Conservation (phyloP, 1,140 invertebrate genomes). For the Drepana arcuata region DNA sequence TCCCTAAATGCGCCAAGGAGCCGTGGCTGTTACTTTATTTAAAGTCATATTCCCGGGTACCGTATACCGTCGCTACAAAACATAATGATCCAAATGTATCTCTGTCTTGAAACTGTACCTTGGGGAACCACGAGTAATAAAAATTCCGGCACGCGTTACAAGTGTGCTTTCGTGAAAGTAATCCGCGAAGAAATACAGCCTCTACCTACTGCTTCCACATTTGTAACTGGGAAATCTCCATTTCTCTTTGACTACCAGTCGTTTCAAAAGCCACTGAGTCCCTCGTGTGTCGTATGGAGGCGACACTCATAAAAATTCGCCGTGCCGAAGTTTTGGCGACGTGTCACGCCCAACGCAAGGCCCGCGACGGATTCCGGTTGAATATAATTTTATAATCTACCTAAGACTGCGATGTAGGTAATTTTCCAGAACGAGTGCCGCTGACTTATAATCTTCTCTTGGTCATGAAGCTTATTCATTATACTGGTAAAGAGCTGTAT, state of each 20-base stretch:
- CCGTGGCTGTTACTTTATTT: constrained; percentile 20
- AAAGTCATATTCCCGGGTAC: constrained; percentile 19
- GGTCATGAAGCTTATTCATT: too few species aligned
- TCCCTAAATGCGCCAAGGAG: too few species aligned
- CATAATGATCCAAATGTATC: constrained; percentile 48
- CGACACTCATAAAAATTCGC: constrained; percentile 64
- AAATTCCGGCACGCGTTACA: constrained; percentile 53
- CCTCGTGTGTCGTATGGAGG: constrained; percentile 48
- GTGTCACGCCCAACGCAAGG: constrained; percentile 22
- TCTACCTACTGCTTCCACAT: constrained; percentile 51
- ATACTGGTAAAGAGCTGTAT: too few species aligned
- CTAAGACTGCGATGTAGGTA: constrained; percentile 4
- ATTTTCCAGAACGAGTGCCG: too few species aligned
- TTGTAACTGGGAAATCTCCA: constrained; percentile 64
- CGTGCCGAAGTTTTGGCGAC: constrained; percentile 43
- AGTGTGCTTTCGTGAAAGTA: constrained; percentile 51
- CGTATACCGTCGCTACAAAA: constrained; percentile 24
- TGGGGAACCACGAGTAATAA: constrained; percentile 49
- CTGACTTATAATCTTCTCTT: too few species aligned
- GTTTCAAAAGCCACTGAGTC: constrained; percentile 54
- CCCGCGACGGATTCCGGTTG: constrained; percentile 16
- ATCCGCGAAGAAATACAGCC: constrained; percentile 59
- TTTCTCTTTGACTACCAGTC: constrained; percentile 61
- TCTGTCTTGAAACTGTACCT: constrained; percentile 43
- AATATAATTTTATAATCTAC: constrained; percentile 27